These are phyloP conservation scores for Condylura cristata DNA, from an alignment of 2,113 vertebrate genomes.

Conservation along the genomic window DNA sequence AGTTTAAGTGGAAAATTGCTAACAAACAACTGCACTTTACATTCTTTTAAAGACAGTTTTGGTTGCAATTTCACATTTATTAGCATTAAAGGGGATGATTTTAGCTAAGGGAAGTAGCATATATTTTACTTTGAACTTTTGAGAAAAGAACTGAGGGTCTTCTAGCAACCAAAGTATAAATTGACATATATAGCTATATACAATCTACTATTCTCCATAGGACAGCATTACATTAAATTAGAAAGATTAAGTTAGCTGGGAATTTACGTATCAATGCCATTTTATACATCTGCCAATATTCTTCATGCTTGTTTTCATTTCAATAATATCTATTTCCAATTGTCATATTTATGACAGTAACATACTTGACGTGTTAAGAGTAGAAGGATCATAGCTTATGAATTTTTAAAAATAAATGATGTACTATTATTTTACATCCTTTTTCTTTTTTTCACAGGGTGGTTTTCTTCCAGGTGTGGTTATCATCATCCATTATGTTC, in stretches of 20 bases:
- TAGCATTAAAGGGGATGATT: slow-evolving; percentile 53
- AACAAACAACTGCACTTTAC: slow-evolving; percentile 31
- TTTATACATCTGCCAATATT: background rate
- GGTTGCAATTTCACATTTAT: slow-evolving; percentile 52
- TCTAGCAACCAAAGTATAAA: background rate
- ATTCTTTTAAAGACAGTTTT: slow-evolving; percentile 57
- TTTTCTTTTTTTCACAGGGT: no score
- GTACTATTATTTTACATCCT: background rate
- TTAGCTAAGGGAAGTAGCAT: slow-evolving; percentile 38
- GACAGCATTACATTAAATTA: no score
- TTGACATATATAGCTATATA: background rate
- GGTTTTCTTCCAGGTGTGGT: no score
- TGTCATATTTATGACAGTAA: no score
- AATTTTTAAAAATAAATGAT: background rate
- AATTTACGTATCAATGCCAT: background rate
- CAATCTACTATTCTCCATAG: background rate
- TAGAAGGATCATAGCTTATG: background rate
- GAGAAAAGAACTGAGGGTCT: background rate
- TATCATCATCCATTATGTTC: no score
- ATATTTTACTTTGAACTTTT: slow-evolving; percentile 66
- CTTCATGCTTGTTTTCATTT: background rate
- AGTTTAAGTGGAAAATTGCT: slow-evolving; percentile 54
- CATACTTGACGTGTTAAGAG: background rate
- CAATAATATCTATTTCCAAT: background rate
- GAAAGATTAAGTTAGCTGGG: background rate